A percentile compares a stretch with the other conserved stretches of the same genome.
phyloP scores from a whole-genome alignment of 2,888 invertebrate genomes.

The Tineola bisselliella region DNA sequence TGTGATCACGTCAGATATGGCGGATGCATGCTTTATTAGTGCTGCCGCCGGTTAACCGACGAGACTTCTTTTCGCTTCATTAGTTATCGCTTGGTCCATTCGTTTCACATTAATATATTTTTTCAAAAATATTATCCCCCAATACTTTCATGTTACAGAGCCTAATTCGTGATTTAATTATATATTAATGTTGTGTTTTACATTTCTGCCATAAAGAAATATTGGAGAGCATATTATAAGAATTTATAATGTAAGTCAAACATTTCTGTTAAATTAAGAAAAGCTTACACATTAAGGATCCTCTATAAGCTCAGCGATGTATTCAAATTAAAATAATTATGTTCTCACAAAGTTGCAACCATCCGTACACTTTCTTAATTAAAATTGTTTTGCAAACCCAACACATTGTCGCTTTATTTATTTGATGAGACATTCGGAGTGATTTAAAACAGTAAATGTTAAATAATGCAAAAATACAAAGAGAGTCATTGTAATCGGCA shows the following conservation, averaged over 20 bases:
- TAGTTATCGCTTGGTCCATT: conserved; percentile 22
- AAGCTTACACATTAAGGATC: background rate
- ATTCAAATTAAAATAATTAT: background rate
- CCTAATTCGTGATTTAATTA: background rate
- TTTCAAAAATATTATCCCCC: background rate
- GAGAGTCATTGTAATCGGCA: background rate
- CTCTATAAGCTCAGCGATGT: background rate
- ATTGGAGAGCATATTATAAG: background rate
- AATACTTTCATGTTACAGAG: background rate
- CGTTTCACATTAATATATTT: conserved; percentile 1
- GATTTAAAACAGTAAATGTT: background rate
- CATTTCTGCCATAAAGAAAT: background rate
- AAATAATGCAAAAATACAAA: background rate
- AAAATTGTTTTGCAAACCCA: conserved; percentile 4
- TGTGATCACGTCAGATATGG: conserved; percentile 25
- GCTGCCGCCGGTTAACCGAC: conserved; percentile 23
- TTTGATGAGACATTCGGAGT: background rate
- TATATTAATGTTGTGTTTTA: background rate
- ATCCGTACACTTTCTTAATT: conserved; percentile 6
- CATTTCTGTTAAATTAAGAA: background rate
- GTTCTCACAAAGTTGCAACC: background rate
- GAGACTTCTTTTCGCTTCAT: conserved; percentile 43
- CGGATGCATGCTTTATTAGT: conserved; percentile 41
- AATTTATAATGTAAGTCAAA: background rate
- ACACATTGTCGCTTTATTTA: background rate